Evolutionary conservation across 2,113 vertebrate species (phyloP).

Genomic region (Nestor notabilis): DNA sequence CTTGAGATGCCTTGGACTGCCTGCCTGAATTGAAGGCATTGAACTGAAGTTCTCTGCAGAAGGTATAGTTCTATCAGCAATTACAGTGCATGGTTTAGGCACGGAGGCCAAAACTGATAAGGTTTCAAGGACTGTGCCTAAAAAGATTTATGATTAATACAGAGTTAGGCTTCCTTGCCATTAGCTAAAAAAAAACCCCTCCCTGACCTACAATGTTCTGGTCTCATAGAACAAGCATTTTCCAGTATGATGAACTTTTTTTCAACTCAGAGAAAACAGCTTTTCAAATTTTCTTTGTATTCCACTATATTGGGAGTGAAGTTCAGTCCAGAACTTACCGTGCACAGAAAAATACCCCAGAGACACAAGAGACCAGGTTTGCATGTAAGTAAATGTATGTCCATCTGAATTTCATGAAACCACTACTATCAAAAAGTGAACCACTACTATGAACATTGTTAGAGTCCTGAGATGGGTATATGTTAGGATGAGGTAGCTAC

Average conservation of each 20-base stretch:
- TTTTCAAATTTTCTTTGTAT: not conserved
- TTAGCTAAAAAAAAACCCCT: not conserved
- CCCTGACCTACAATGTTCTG: not conserved
- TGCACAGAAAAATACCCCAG: not conserved
- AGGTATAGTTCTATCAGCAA: not conserved
- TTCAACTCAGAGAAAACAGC: constrained; percentile 16
- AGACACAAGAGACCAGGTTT: not conserved
- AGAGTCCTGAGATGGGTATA: not conserved
- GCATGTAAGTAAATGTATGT: not conserved
- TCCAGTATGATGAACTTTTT: not conserved
- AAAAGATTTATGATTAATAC: not conserved
- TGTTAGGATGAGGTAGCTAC: not conserved
- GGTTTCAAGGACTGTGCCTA: not conserved
- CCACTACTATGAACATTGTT: not conserved
- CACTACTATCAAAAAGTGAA: not conserved
- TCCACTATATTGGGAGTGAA: not conserved
- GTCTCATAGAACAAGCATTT: constrained; percentile 33
- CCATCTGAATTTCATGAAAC: not conserved
- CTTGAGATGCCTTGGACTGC: not conserved
- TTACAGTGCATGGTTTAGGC: not conserved
- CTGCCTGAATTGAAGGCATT: not conserved
- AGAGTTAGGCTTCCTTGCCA: not conserved
- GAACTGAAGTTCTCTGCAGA: not conserved
- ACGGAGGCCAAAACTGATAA: not conserved
- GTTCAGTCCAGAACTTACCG: not conserved